These are phyloP conservation scores for Vicugna pacos DNA, from an alignment of 2,113 vertebrate genomes.

Conservation along the genomic window DNA sequence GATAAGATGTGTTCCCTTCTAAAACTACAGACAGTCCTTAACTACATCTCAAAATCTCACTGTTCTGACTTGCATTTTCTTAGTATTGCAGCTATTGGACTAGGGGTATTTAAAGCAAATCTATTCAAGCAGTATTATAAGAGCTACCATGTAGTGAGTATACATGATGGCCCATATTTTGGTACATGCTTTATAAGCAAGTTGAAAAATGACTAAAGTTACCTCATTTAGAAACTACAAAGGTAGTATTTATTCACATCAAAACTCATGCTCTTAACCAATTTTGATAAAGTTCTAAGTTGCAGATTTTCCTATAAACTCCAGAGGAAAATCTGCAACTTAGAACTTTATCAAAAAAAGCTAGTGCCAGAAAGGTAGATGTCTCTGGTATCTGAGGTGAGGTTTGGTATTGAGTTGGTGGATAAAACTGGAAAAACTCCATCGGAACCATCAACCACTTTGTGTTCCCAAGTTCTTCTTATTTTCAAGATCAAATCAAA, in stretches of 20 bases:
- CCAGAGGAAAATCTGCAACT: neutral
- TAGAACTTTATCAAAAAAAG: neutral
- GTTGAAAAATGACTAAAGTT: neutral
- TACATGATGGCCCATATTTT: neutral
- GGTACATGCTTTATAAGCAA: neutral
- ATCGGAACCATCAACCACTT: neutral
- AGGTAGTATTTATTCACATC: neutral
- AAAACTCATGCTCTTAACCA: neutral
- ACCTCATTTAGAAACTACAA: neutral
- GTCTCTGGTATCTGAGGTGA: neutral
- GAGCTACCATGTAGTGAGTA: neutral
- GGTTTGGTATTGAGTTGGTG: neutral
- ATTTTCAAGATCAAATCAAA: conserved; percentile 46
- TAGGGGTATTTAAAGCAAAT: neutral
- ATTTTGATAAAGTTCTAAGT: neutral
- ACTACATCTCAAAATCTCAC: neutral
- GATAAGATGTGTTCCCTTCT: neutral
- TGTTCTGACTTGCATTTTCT: neutral
- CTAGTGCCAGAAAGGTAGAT: neutral
- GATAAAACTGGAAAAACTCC: neutral
- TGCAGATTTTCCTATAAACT: neutral
- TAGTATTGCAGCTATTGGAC: neutral
- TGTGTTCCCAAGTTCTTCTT: neutral
- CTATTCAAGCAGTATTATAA: neutral
- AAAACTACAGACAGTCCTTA: neutral